These are phyloP conservation scores for Zophobas morio DNA, from an alignment of 1,140 invertebrate species.

Conservation along the genomic window DNA sequence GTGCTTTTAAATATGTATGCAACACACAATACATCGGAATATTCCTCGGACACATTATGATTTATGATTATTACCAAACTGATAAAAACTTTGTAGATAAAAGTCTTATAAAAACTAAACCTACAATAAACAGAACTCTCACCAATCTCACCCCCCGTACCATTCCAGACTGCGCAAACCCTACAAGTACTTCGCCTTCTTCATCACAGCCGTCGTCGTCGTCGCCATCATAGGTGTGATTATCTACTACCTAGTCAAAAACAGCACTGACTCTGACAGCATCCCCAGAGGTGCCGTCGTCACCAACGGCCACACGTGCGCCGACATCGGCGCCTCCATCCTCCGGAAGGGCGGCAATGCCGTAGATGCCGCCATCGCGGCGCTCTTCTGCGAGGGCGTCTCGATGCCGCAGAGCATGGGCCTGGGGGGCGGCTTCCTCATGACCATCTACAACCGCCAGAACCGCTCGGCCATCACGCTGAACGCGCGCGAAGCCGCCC, in stretches of 20 bases:
- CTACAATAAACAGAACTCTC: too few relatives aligned
- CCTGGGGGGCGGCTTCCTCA: slow-evolving; percentile 86
- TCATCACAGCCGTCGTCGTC: slow-evolving; percentile 4
- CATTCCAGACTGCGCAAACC: slow-evolving; percentile 27
- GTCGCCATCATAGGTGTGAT: slow-evolving; percentile 19
- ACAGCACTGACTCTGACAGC: neutral
- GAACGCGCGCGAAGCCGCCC: slow-evolving; percentile 82
- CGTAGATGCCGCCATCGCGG: slow-evolving; percentile 86
- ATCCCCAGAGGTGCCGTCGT: slow-evolving; percentile 60
- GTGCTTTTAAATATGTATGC: too few relatives aligned
- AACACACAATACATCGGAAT: too few relatives aligned
- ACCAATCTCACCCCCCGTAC: neutral
- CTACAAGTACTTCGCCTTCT: slow-evolving; percentile 3
- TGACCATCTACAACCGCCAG: slow-evolving; percentile 80
- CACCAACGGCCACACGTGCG: slow-evolving; percentile 65
- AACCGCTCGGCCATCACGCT: slow-evolving; percentile 69
- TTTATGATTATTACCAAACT: too few relatives aligned
- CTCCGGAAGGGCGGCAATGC: slow-evolving; percentile 75
- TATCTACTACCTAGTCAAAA: slow-evolving; percentile 13
- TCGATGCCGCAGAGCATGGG: slow-evolving; percentile 85
- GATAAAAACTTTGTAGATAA: too few relatives aligned
- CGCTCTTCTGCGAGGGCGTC: slow-evolving; percentile 87
- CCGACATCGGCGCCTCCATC: slow-evolving; percentile 63
- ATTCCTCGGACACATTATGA: too few relatives aligned
- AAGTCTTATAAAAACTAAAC: too few relatives aligned